These are phyloP conservation scores for Lapara coniferarum DNA, from an alignment of 2,888 invertebrate genomes.

Conservation along the genomic window DNA sequence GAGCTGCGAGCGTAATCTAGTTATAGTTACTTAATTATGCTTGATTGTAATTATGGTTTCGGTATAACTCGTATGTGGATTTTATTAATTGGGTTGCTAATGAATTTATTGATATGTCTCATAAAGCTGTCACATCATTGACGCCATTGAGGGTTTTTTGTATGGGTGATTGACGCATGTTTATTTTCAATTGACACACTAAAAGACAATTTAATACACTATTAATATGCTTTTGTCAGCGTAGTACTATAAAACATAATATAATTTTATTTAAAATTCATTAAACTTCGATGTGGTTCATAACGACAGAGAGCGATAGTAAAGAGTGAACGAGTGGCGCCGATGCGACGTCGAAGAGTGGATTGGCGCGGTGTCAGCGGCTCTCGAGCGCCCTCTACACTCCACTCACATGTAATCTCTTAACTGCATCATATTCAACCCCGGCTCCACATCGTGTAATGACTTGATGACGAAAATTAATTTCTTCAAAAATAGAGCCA, in stretches of 20 bases:
- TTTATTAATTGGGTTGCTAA: too few species aligned
- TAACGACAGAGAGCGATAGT: slow-evolving; percentile 25
- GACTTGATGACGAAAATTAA: neutral
- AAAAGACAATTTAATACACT: too few species aligned
- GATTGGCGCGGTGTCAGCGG: slow-evolving; percentile 45
- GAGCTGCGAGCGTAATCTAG: too few species aligned
- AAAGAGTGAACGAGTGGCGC: slow-evolving; percentile 32
- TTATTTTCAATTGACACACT: too few species aligned
- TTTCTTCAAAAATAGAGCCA: neutral
- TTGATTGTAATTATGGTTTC: too few species aligned
- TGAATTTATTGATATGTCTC: too few species aligned
- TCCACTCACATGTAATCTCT: slow-evolving; percentile 52
- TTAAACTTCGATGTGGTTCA: neutral
- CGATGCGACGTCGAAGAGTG: slow-evolving; percentile 35
- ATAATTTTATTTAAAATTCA: neutral
- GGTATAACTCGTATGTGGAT: too few species aligned
- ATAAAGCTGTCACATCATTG: too few species aligned
- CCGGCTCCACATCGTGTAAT: neutral
- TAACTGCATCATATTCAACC: slow-evolving; percentile 29
- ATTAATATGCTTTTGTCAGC: neutral
- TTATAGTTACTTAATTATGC: too few species aligned
- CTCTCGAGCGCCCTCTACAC: slow-evolving; percentile 34
- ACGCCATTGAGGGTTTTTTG: too few species aligned
- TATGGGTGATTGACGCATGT: too few species aligned
- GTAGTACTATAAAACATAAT: neutral